Conservation (phyloP, 2,888 invertebrate genomes). For the Augiades crinisus region DNA sequence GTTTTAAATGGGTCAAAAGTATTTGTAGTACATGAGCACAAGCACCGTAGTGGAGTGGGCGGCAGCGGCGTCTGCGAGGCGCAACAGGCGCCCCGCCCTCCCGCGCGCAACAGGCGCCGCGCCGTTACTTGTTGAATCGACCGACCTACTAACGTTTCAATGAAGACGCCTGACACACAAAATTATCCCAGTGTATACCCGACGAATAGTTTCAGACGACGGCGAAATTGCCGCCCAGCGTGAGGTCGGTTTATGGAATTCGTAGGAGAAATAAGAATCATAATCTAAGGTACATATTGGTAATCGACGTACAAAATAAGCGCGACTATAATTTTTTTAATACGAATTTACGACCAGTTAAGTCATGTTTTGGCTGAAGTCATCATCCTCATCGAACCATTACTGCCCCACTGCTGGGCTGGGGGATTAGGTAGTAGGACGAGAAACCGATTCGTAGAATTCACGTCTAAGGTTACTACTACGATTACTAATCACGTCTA, state of each 20-base stretch:
- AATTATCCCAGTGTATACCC: slow-evolving; percentile 34
- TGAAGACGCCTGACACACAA: slow-evolving; percentile 57
- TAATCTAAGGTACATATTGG: too few species aligned
- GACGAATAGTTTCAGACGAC: slow-evolving; percentile 18
- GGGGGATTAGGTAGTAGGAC: too few species aligned
- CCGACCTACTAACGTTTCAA: slow-evolving; percentile 77
- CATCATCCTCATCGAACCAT: too few species aligned
- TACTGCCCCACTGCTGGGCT: too few species aligned
- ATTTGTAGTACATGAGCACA: slow-evolving; percentile 56
- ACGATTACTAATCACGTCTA: too few species aligned
- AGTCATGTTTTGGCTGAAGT: too few species aligned
- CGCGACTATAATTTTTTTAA: too few species aligned
- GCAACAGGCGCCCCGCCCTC: slow-evolving; percentile 73
- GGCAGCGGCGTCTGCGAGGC: slow-evolving; percentile 73
- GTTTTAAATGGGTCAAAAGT: slow-evolving; percentile 63
- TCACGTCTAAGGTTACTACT: too few species aligned
- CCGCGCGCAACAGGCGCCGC: slow-evolving; percentile 68
- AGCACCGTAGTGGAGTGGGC: slow-evolving; percentile 51
- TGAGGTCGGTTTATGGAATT: neutral
- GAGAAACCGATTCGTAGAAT: too few species aligned
- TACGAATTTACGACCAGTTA: too few species aligned
- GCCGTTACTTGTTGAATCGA: slow-evolving; percentile 79
- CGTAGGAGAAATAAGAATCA: neutral
- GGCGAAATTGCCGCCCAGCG: neutral
- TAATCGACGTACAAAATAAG: too few species aligned